phyloP scores from a whole-genome alignment of 2,113 vertebrate genomes.

The Apteryx mantelli region DNA sequence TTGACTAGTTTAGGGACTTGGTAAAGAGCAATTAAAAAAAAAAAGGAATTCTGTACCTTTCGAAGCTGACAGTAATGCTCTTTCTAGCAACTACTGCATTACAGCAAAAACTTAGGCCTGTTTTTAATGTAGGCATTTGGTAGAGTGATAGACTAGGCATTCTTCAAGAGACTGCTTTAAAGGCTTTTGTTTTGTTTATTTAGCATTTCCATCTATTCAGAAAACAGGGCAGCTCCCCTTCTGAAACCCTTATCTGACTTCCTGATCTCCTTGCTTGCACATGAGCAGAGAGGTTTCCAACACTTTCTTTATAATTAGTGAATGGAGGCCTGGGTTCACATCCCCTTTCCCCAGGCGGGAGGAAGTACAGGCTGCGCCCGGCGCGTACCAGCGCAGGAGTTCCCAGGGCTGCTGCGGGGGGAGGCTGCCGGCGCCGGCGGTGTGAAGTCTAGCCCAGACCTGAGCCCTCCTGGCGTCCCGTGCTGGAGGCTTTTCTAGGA shows the following conservation, averaged over 20 bases:
- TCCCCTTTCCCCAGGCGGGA: neutral
- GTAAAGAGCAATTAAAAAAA: neutral
- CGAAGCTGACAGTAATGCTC: neutral
- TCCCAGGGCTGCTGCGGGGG: neutral
- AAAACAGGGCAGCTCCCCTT: constrained; percentile 35
- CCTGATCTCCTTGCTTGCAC: constrained; percentile 8
- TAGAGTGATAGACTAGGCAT: neutral
- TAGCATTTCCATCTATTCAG: constrained; percentile 62
- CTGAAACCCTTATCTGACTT: constrained; percentile 31
- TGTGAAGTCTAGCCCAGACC: neutral
- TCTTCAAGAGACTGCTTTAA: constrained; percentile 7
- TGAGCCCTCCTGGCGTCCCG: neutral
- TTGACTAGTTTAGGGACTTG: neutral
- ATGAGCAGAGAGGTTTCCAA: neutral
- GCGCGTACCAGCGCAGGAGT: rapidly evolving
- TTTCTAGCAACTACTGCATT: neutral
- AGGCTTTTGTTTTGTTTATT: constrained; percentile 55
- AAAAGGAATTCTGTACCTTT: neutral
- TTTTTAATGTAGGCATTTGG: neutral
- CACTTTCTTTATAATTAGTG: neutral
- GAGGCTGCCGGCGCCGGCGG: rapidly evolving
- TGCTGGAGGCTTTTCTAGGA: neutral
- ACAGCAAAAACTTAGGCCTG: neutral
- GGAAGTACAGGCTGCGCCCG: neutral
- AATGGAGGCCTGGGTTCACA: neutral